These are phyloP conservation scores for Acronicta alni DNA, from an alignment of 2,888 invertebrate genomes.

Conservation along the genomic window DNA sequence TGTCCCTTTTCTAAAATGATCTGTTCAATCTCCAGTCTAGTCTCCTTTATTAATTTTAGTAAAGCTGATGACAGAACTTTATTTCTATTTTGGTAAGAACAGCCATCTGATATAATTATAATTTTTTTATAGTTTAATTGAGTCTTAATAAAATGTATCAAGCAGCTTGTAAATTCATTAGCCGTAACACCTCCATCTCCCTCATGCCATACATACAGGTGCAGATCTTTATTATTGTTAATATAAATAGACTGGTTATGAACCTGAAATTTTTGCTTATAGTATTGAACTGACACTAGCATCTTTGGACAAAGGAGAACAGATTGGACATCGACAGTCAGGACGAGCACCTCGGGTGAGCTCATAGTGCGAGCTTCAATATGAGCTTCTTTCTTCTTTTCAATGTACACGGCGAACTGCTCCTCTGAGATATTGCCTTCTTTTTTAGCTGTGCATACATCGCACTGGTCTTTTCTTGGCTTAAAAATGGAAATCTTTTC, in stretches of 20 bases:
- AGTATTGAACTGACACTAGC: slow-evolving; percentile 7
- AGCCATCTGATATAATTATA: slow-evolving; percentile 16
- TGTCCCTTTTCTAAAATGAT: slow-evolving; percentile 29
- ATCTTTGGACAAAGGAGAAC: slow-evolving; percentile 4
- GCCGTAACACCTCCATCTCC: slow-evolving; percentile 21
- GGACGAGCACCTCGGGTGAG: background rate
- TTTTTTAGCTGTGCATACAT: slow-evolving; percentile 2
- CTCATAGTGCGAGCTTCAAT: background rate
- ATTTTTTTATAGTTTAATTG: slow-evolving; percentile 11
- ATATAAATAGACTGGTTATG: slow-evolving; percentile 11
- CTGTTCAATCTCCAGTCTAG: background rate
- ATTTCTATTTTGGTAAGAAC: slow-evolving; percentile 15
- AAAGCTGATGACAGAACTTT: background rate
- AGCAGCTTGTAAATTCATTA: slow-evolving; percentile 6
- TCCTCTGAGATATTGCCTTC: background rate
- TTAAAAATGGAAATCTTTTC: slow-evolving; percentile 13
- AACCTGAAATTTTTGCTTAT: slow-evolving; percentile 3
- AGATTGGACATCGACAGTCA: slow-evolving; percentile 5
- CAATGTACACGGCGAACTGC: no score
- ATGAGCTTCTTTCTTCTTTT: background rate
- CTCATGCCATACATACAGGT: slow-evolving; percentile 21
- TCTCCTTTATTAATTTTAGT: background rate
- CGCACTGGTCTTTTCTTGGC: slow-evolving; percentile 17
- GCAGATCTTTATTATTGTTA: slow-evolving; percentile 16
- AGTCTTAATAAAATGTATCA: slow-evolving; percentile 12